phyloP scores from a whole-genome alignment of 2,113 vertebrate genomes.

The Seriola rivoliana region DNA sequence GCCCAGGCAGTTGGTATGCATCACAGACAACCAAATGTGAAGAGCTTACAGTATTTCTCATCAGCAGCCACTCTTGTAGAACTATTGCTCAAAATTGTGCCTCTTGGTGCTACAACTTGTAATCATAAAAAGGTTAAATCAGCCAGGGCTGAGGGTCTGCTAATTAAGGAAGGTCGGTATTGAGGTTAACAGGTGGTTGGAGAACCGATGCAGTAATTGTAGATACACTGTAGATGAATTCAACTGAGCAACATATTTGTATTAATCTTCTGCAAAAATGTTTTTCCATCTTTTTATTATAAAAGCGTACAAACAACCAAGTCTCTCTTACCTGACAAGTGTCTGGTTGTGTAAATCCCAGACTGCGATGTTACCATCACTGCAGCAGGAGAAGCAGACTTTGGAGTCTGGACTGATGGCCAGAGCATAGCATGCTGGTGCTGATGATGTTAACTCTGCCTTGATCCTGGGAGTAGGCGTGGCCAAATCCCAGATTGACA shows the following conservation, averaged over 20 bases:
- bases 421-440: slow-evolving; percentile 95
- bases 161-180: not conserved
- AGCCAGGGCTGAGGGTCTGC: not conserved
- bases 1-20: slow-evolving; percentile 5
- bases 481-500: slow-evolving; percentile 98
- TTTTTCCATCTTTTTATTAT: not conserved
- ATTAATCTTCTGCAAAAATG: not conserved
- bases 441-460: slow-evolving; percentile 96
- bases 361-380: slow-evolving; percentile 96
- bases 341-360: slow-evolving; percentile 99
- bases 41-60: slow-evolving; percentile 15
- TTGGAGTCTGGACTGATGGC: slow-evolving; percentile 98
- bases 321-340: slow-evolving; percentile 90
- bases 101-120: slow-evolving; percentile 1
- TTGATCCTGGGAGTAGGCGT: slow-evolving; percentile 96
- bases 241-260: not conserved
- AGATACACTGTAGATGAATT: not conserved
- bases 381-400: slow-evolving; percentile 99
- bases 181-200: not conserved
- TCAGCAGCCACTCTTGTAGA: slow-evolving; percentile 9
- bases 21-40: slow-evolving; percentile 29
- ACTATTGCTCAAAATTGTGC: not conserved
- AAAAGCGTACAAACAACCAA: not conserved
- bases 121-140: slow-evolving; percentile 16
- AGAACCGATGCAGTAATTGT: not conserved